phyloP scores from a whole-genome alignment of 2,113 vertebrate species.

The Caranx ignobilis region DNA sequence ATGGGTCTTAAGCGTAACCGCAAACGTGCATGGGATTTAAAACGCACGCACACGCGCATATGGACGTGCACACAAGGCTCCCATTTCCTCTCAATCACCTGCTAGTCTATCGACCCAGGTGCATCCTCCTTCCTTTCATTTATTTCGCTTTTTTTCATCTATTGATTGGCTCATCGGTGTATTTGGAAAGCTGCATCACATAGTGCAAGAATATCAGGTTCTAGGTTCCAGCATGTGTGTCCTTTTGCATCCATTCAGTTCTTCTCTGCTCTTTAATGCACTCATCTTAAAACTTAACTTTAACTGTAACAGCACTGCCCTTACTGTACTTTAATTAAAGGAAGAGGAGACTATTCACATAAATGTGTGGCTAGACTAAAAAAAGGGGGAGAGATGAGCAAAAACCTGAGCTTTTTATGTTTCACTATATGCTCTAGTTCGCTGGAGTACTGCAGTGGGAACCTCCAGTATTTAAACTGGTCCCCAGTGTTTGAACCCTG shows the following conservation, averaged over 20 bases:
- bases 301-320: conserved; percentile 26
- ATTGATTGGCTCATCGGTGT: conserved; percentile 74
- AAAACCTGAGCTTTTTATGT: conserved; percentile 57
- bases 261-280: conserved; percentile 12
- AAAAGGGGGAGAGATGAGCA: conserved; percentile 5
- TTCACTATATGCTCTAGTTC: conserved; percentile 67
- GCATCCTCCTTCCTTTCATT: conserved; percentile 75
- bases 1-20: conserved; percentile 22
- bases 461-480: conserved; percentile 77
- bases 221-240: conserved; percentile 65
- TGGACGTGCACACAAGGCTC: conserved; percentile 35
- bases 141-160: conserved; percentile 65
- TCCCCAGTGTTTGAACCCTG: conserved; percentile 80
- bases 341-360: conserved; percentile 16
- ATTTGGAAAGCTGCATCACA: conserved; percentile 66
- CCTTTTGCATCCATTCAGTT: conserved; percentile 39
- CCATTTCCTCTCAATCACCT: conserved; percentile 75
- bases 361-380: conserved; percentile 28
- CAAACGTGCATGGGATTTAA: conserved; percentile 43
- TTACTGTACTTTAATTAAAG: conserved; percentile 59
- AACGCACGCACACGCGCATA: conserved; percentile 52
- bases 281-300: conserved; percentile 24
- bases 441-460: conserved; percentile 70
- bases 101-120: conserved; percentile 76
- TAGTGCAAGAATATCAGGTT: conserved; percentile 71